phyloP scores from a whole-genome alignment of 2,888 invertebrate genomes.

The Ennomos quercinarius region DNA sequence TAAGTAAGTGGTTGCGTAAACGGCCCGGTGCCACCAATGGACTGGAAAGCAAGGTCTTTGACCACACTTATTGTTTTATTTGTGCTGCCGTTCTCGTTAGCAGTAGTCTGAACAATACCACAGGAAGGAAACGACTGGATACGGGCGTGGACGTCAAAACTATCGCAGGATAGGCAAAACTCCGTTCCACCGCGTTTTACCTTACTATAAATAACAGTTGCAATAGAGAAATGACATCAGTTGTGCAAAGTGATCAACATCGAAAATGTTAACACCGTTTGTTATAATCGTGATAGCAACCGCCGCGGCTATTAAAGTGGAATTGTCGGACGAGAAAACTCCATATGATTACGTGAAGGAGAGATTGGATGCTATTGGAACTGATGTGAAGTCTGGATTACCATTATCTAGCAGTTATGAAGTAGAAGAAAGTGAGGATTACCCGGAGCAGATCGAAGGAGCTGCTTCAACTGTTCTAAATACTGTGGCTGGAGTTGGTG shows the following conservation, averaged over 20 bases:
- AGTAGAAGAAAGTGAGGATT: conserved; percentile 86
- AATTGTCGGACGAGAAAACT: conserved; percentile 71
- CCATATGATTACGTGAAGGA: conserved; percentile 79
- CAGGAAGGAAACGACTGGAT: conserved; percentile 81
- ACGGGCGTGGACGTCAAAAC: conserved; percentile 71
- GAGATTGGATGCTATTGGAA: conserved; percentile 65
- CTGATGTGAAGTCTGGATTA: conserved; percentile 65
- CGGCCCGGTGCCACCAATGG: conserved; percentile 77
- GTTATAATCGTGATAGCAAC: conserved; percentile 58
- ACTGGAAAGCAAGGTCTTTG: conserved; percentile 84
- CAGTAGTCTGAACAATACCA: conserved; percentile 81
- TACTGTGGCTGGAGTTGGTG: conserved; percentile 66
- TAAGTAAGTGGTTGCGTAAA: conserved; percentile 68
- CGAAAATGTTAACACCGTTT: conserved; percentile 67
- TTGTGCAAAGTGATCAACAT: conserved; percentile 66
- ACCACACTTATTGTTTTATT: conserved; percentile 77
- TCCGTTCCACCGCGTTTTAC: conserved; percentile 79
- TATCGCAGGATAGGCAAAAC: conserved; percentile 71
- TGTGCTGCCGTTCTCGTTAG: conserved; percentile 77
- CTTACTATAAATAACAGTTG: conserved; percentile 80
- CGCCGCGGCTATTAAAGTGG: conserved; percentile 63
- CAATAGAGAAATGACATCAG: conserved; percentile 77
- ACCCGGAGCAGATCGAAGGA: conserved; percentile 78
- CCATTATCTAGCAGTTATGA: conserved; percentile 82
- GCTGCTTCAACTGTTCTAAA: conserved; percentile 75